Evolutionary conservation across 2,797 vertebrate genomes (phyloP).

Genomic region (Gymnothorax reevesii): DNA sequence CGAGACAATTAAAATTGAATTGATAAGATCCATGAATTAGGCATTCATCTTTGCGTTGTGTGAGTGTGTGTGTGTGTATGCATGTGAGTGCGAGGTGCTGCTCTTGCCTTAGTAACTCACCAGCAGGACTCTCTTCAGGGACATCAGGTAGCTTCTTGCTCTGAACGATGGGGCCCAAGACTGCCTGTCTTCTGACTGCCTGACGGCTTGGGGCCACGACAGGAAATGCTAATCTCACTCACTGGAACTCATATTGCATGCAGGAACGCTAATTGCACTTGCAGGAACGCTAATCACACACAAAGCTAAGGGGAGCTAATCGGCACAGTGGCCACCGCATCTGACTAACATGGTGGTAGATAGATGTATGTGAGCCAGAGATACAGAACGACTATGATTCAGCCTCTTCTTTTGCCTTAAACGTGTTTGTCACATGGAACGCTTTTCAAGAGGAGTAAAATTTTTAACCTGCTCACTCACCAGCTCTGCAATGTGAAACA

Average conservation of each 20-base stretch:
- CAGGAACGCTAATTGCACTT: background rate
- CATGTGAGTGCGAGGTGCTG: background rate
- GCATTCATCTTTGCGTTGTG: no score
- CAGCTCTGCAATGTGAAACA: background rate
- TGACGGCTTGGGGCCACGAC: slow-evolving; percentile 31
- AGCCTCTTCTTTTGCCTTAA: background rate
- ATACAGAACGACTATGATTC: background rate
- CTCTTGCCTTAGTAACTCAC: slow-evolving; percentile 48
- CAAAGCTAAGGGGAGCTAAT: background rate
- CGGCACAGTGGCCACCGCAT: background rate
- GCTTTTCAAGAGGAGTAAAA: background rate
- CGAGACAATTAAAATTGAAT: no score
- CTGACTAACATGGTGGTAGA: background rate
- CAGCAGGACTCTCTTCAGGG: slow-evolving; percentile 79
- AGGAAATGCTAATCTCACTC: background rate
- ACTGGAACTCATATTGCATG: background rate
- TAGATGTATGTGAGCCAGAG: background rate
- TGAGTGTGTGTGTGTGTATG: background rate
- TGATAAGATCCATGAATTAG: no score
- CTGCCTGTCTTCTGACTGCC: slow-evolving; percentile 79
- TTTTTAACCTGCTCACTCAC: background rate
- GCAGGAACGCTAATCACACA: no score
- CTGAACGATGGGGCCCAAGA: slow-evolving; percentile 80
- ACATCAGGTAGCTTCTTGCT: slow-evolving; percentile 81
- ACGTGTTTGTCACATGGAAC: background rate